Evolutionary conservation across 2,113 vertebrate genomes (phyloP).

Genomic region (Etheostoma cragini): DNA sequence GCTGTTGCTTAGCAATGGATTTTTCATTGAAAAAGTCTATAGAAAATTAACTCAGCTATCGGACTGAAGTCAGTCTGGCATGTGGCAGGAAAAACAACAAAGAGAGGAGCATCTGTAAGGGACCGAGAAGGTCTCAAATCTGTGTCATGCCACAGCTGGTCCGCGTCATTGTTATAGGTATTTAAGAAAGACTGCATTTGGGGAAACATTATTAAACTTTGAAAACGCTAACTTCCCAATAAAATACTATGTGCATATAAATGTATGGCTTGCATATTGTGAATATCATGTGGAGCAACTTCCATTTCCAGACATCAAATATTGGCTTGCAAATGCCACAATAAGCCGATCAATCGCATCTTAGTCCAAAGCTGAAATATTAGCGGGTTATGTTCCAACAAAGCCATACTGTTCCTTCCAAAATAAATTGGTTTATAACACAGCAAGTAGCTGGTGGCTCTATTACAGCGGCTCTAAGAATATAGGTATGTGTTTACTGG

Average conservation of each 20-base stretch:
- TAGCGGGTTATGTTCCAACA: slow-evolving; percentile 26
- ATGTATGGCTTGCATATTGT: not conserved
- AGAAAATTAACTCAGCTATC: slow-evolving; percentile 19
- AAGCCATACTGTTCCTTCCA: slow-evolving; percentile 38
- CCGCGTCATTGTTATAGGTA: not conserved
- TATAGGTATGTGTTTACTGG: slow-evolving; percentile 17
- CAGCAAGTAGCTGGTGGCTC: slow-evolving; percentile 18
- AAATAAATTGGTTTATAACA: slow-evolving; percentile 48
- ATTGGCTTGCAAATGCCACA: slow-evolving; percentile 14
- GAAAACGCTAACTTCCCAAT: slow-evolving; percentile 1
- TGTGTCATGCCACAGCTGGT: not conserved
- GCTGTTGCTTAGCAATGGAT: too few relatives aligned
- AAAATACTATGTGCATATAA: not conserved
- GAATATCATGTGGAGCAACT: not conserved
- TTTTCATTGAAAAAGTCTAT: not conserved
- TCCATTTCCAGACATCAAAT: slow-evolving; percentile 28
- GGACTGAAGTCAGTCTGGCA: slow-evolving; percentile 5
- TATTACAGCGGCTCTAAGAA: slow-evolving; percentile 25
- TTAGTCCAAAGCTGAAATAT: slow-evolving; percentile 40
- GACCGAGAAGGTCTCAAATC: not conserved
- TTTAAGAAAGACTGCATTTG: not conserved
- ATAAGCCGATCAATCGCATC: slow-evolving; percentile 26
- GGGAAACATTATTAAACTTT: not conserved
- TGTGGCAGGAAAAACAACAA: slow-evolving; percentile 14
- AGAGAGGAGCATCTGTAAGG: slow-evolving; percentile 8